Conservation (phyloP, 2,797 vertebrate species). For the Spondyliosoma cantharus region DNA sequence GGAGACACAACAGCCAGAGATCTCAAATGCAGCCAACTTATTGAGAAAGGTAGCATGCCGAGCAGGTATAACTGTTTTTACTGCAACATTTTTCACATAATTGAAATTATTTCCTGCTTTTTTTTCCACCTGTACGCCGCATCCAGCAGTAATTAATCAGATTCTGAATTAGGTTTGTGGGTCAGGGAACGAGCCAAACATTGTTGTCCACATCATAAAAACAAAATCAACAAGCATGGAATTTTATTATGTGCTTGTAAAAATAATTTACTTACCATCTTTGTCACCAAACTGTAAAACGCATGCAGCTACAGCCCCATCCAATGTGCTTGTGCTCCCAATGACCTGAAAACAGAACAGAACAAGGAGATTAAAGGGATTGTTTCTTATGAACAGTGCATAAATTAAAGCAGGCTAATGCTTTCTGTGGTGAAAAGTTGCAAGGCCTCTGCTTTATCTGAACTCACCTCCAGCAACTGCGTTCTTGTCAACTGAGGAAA, state of each 20-base stretch:
- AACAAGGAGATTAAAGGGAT: background rate
- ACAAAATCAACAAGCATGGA: background rate
- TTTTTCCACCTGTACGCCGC: background rate
- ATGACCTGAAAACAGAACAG: conserved; percentile 82
- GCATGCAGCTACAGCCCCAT: conserved; percentile 88
- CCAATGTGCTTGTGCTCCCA: conserved; percentile 86
- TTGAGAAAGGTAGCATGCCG: background rate
- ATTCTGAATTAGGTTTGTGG: background rate
- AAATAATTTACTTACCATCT: conserved; percentile 75
- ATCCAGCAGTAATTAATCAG: background rate
- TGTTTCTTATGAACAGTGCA: background rate
- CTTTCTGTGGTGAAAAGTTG: background rate
- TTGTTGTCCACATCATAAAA: background rate
- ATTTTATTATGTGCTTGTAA: background rate
- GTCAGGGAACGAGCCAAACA: background rate
- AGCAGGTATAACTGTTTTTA: background rate
- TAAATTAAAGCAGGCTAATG: background rate
- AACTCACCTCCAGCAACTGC: conserved; percentile 84
- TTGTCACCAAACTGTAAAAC: conserved; percentile 82
- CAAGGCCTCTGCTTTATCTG: background rate
- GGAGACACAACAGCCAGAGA: background rate
- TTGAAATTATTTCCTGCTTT: background rate
- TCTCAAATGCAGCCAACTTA: conserved; percentile 1
- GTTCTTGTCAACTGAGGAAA: conserved; percentile 86
- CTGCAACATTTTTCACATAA: background rate